phyloP scores from a whole-genome alignment of 2,797 vertebrate genomes.

The Muraenolepis orangiensis region DNA sequence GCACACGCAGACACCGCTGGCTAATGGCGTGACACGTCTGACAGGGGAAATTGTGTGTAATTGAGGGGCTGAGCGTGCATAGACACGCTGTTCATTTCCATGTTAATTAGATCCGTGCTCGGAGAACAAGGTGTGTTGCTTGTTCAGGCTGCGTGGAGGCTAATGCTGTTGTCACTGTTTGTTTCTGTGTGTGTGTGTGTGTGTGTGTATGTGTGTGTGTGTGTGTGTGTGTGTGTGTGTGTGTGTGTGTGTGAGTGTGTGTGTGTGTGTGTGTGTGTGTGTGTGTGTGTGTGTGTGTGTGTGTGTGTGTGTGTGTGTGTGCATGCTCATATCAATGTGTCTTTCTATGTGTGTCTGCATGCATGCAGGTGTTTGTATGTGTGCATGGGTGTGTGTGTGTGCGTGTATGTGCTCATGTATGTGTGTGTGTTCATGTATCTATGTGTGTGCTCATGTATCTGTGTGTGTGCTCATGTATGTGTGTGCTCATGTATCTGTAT shows the following conservation, averaged over 20 bases:
- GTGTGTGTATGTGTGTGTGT: background rate
- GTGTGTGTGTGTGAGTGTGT: no score
- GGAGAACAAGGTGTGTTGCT: background rate
- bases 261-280: no score
- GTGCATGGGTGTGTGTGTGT: no score
- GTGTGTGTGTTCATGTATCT: background rate
- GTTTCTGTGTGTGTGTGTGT: background rate
- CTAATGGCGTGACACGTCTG: slow-evolving; percentile 20
- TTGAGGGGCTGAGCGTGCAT: slow-evolving; percentile 7
- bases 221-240: no score
- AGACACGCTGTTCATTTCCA: slow-evolving; percentile 27
- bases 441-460: background rate
- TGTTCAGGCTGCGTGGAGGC: background rate
- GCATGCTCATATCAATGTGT: background rate
- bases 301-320: background rate
- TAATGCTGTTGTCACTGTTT: slow-evolving; percentile 1
- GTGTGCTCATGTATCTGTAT: background rate
- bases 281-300: no score
- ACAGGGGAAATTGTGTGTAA: slow-evolving; percentile 21
- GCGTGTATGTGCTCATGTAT: no score
- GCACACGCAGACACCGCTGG: slow-evolving; percentile 8
- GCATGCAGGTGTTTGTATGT: no score
- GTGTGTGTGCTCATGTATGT: background rate
- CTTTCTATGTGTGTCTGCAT: no score
- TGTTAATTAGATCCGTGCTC: slow-evolving; percentile 13